Evolutionary conservation across 2,797 vertebrate species (phyloP).

Genomic region (Alauda arvensis): DNA sequence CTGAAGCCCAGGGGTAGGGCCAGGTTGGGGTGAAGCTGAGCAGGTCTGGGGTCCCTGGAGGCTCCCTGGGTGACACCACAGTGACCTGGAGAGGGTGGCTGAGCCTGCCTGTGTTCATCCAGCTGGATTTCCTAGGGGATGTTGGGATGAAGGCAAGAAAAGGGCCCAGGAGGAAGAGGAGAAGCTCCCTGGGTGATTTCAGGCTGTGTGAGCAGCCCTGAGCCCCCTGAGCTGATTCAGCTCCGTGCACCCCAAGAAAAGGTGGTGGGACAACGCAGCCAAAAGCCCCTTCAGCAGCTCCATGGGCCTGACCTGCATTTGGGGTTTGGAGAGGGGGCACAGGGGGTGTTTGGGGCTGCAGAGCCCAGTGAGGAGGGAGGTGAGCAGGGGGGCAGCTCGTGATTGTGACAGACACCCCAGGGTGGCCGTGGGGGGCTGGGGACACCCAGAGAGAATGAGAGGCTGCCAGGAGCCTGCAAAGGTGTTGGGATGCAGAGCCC

Average conservation of each 20-base stretch:
- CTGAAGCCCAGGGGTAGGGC: background rate
- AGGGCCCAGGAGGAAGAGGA: background rate
- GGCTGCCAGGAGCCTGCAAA: background rate
- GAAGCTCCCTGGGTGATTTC: background rate
- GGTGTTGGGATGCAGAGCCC: accelerated
- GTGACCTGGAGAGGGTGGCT: background rate
- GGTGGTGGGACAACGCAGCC: background rate
- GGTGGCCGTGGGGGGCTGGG: accelerated
- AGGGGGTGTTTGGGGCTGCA: background rate
- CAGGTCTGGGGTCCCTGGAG: background rate
- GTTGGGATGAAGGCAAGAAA: background rate
- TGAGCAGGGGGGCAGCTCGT: accelerated
- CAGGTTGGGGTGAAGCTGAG: background rate
- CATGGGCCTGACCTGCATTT: background rate
- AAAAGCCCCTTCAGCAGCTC: background rate
- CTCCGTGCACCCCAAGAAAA: background rate
- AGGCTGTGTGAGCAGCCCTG: background rate
- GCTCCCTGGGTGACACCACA: background rate
- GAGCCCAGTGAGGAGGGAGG: background rate
- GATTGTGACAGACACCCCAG: accelerated
- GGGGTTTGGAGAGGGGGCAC: background rate
- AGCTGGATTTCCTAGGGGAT: background rate
- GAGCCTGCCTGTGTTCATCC: accelerated
- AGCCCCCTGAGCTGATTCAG: background rate
- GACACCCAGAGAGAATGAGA: background rate